Evolutionary conservation across 1,140 invertebrate genomes (phyloP), one percentile per base, ranked within the genome.

Genomic region (Whitmania pigra): DNA sequence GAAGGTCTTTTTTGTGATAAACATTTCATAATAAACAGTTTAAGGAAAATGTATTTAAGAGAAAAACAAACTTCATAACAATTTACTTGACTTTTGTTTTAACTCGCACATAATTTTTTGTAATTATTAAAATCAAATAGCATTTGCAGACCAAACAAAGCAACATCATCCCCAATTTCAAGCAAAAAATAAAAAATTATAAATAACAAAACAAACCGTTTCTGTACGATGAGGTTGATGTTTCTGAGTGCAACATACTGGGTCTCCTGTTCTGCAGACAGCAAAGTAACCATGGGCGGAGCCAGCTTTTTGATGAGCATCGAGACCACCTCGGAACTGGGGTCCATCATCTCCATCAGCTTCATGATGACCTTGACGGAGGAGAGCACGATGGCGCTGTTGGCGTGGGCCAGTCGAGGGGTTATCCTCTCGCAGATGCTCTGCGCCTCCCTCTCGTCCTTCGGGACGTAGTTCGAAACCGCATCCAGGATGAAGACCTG

Each of bases 181-280:
- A 36, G 31, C 2, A 36, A 36, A 36, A 36, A 36, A 36, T 6
- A 36, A 36, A 36, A 36, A 36, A 36, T 3, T 3, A 36, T 2
- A 3, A 49, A 49, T 0, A 49, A 13, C 6, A 70, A 29, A 27
- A 68, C 25, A 71, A 11, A 72, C 73, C 73, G 87, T 81, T 99
- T 99, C 82, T 99, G 97, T 25, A 99, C 96, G 77, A 99, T 98
- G 2, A 99, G 85, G 83, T 99, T 99, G 76, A 99, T 99, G 81
- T 99, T 99, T 73, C 97, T 83, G 53, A 99, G 84, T 3, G 96
- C 97, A 17, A 99, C 97, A 80, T 99, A 99, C 83, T 99, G 97
- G 67, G 99, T 88, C 84, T 99, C 97, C 9, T 96, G 93, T 82
- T 99, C 97, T 0, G 94, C 95, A 49, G 94, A 97, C 0, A 99